Evolutionary conservation across 2,888 invertebrate species (phyloP), one percentile per base, ranked within the genome.

Genomic region (Digitonthophagus gazella): DNA sequence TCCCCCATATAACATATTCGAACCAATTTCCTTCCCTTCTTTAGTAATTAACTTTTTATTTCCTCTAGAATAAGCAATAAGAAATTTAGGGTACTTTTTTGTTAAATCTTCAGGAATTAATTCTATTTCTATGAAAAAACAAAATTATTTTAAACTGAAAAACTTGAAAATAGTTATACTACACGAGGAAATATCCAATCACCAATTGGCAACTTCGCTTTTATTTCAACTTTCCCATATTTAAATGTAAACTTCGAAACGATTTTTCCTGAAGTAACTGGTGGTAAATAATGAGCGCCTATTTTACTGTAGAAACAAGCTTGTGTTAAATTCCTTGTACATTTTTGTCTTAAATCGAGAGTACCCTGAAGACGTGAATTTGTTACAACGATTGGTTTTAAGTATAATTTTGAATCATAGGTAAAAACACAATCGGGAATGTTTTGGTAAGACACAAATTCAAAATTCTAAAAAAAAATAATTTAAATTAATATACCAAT

Each of bases 121-220:
- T 55, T 65, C 65, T 8, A 65, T 65, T n/a, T 65, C 65, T 65
- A 55, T 16, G 54, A 65, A 65, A 22, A 1, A 16, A 61, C 4
- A 64, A 22, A 2, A n/a, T 44, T 44, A 44, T n/a, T n/a, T 6
- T 44, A 6, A 54, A 14, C 14, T 65, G 14, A 57, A 15, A 44
- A 20, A 22, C 14, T 22, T 15, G 28, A 15, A 14, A 22, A 15
- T 22, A 2, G n/a, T 4, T 16, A 16, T 8, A 15, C 11, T 54
- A 28, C 55, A 86, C 87, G 84, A 75, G 87, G 86, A 79, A 83
- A 84, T 16, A 87, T 78, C 86, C 87, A 87, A 75, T 87, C 86
- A 28, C 87, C 87, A 55, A 77, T 73, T 1, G 87, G 86, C 66
- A 87, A 79, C 76, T 85, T 86, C 0, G 86, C 86, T 66, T 80